Evolutionary conservation across 2,888 invertebrate genomes (phyloP).

Genomic region (Axea sp.): DNA sequence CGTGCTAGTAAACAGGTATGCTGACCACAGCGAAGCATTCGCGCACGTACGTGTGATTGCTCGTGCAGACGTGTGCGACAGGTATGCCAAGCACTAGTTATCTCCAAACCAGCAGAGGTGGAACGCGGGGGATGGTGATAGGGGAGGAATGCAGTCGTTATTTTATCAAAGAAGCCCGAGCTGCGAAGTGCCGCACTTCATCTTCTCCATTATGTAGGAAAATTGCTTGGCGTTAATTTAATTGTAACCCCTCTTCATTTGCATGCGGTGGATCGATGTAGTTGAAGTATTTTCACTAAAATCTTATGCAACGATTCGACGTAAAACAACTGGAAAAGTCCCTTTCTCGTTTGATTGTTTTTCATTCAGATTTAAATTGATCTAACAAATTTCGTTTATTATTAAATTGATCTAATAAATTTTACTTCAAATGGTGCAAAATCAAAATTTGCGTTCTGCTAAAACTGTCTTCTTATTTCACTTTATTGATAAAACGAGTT

Average conservation of each 20-base stretch:
- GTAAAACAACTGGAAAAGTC: too few species aligned
- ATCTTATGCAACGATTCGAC: too few species aligned
- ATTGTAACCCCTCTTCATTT: constrained; percentile 40
- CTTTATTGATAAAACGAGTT: too few species aligned
- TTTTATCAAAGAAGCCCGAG: constrained; percentile 74
- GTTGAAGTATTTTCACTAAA: too few species aligned
- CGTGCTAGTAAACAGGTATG: constrained; percentile 55
- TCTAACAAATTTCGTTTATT: too few species aligned
- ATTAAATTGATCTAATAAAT: too few species aligned
- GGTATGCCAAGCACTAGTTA: constrained; percentile 71
- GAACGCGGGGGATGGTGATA: constrained; percentile 68
- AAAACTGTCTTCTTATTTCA: too few species aligned
- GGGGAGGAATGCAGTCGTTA: constrained; percentile 73
- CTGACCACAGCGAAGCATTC: constrained; percentile 12
- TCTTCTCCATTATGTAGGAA: constrained; percentile 6
- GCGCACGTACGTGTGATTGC: constrained; percentile 49
- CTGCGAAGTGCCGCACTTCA: constrained; percentile 63
- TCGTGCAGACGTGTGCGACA: constrained; percentile 59
- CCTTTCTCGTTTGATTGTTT: too few species aligned
- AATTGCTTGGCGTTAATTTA: constrained; percentile 29
- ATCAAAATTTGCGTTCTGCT: too few species aligned
- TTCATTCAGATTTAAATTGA: too few species aligned
- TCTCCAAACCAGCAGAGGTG: constrained; percentile 64
- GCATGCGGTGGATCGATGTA: too few species aligned
- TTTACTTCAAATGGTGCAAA: too few species aligned